A percentile compares a stretch with the other conserved stretches of the same genome.
Conservation (phyloP, 1,140 invertebrate species). For the Macrosteles quadrilineatus region DNA sequence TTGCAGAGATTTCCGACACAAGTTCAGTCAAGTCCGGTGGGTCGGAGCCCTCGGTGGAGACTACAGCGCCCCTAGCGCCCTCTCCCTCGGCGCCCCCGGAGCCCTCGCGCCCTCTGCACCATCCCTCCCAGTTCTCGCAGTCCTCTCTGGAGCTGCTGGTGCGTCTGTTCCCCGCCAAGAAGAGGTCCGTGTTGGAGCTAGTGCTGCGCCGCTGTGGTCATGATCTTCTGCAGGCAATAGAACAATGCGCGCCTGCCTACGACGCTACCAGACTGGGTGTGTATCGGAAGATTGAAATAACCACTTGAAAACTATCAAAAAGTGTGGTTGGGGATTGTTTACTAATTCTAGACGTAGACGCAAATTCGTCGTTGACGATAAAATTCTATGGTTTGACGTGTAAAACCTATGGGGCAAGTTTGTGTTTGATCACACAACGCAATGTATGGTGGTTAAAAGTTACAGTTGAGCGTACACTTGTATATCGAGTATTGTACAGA, state of each 20-base stretch:
- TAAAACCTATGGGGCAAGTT: background rate
- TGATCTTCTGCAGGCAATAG: constrained; percentile 78
- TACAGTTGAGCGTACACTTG: too few relatives aligned
- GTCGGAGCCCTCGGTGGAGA: background rate
- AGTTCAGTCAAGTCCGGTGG: constrained; percentile 2
- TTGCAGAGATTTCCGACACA: background rate
- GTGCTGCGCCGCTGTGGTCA: constrained; percentile 83
- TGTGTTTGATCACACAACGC: background rate
- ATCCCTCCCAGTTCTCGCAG: constrained; percentile 16
- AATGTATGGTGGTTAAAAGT: too few relatives aligned
- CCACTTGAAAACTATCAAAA: background rate
- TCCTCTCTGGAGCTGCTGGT: constrained; percentile 78
- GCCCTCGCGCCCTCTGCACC: background rate
- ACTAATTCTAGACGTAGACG: background rate
- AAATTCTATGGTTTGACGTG: background rate
- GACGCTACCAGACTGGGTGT: background rate
- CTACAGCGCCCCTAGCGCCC: background rate
- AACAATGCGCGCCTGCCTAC: constrained; percentile 52
- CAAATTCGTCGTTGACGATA: background rate
- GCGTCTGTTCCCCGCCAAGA: constrained; percentile 84
- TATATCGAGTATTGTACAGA: too few relatives aligned
- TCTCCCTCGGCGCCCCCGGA: background rate
- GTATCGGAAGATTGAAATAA: background rate
- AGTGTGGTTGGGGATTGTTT: background rate
- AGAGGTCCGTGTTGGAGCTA: constrained; percentile 81